These are phyloP conservation scores for Diplosoma virens DNA, from an alignment of 23 tunicate genomes.

Conservation along the genomic window DNA sequence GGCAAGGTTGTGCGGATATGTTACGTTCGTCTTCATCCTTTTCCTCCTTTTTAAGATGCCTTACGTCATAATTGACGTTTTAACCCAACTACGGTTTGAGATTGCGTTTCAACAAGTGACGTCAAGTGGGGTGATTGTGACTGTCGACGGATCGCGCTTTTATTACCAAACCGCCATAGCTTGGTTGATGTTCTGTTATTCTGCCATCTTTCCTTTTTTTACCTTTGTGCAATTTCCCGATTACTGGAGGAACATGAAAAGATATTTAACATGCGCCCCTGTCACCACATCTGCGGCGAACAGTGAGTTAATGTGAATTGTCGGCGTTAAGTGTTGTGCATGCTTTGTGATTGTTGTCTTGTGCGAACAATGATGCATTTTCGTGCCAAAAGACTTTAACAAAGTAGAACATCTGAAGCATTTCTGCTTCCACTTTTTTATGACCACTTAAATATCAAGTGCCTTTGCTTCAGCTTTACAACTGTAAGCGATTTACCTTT, in stretches of 20 bases:
- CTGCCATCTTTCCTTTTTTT: slow-evolving; percentile 64
- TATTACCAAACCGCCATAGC: slow-evolving; percentile 70
- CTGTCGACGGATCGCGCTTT: slow-evolving; percentile 35
- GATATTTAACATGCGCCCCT: slow-evolving; percentile 14
- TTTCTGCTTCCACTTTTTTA: too few species aligned
- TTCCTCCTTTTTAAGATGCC: slow-evolving; percentile 68
- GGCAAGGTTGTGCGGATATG: slow-evolving; percentile 44
- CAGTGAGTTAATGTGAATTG: slow-evolving; percentile 5
- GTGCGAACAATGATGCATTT: too few species aligned
- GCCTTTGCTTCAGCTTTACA: too few species aligned
- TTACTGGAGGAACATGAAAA: slow-evolving; percentile 36
- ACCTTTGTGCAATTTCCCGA: slow-evolving; percentile 57
- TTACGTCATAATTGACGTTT: slow-evolving; percentile 52
- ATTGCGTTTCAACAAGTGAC: slow-evolving; percentile 15
- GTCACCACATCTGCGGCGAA: slow-evolving; percentile 26
- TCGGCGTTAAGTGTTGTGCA: too few species aligned
- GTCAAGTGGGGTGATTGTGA: background rate
- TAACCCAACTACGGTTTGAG: slow-evolving; percentile 30
- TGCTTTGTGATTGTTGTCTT: too few species aligned
- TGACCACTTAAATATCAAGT: too few species aligned
- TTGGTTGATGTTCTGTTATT: slow-evolving; percentile 81
- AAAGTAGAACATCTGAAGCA: too few species aligned
- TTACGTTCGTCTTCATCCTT: slow-evolving; percentile 38
- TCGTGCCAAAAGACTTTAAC: too few species aligned
- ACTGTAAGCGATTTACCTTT: too few species aligned